Evolutionary conservation across 1,140 invertebrate genomes (phyloP).

Genomic region (Lerema accius): DNA sequence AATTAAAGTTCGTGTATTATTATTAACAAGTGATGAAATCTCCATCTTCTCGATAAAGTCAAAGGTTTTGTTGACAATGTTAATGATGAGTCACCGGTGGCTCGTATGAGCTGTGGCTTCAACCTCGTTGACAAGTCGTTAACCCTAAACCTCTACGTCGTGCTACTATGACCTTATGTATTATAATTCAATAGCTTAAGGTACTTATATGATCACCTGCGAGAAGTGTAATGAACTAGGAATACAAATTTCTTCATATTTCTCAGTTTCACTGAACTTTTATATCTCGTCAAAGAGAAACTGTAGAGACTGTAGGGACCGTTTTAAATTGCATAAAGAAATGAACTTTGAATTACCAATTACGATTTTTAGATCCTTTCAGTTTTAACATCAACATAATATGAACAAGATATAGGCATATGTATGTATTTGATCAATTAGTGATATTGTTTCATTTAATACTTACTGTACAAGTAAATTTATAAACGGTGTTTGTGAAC

Average conservation of each 20-base stretch:
- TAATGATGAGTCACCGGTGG: slow-evolving; percentile 10
- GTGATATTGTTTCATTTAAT: too few relatives aligned
- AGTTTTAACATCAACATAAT: too few relatives aligned
- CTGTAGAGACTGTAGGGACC: too few relatives aligned
- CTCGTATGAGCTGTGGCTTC: slow-evolving; percentile 3
- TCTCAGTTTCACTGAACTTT: background rate
- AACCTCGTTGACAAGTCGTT: slow-evolving; percentile 26
- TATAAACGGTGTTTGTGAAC: too few relatives aligned
- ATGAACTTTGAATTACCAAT: too few relatives aligned
- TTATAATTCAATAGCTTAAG: slow-evolving; percentile 5
- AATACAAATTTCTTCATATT: background rate
- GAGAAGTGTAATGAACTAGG: background rate
- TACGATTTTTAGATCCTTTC: too few relatives aligned
- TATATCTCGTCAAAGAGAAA: too few relatives aligned
- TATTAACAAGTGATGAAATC: slow-evolving; percentile 7
- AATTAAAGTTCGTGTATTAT: slow-evolving; percentile 4
- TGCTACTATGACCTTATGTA: slow-evolving; percentile 3
- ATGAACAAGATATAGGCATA: too few relatives aligned
- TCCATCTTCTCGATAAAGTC: slow-evolving; percentile 18
- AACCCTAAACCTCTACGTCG: slow-evolving; percentile 16
- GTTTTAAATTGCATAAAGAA: too few relatives aligned
- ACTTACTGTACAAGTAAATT: too few relatives aligned
- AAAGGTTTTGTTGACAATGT: slow-evolving; percentile 21
- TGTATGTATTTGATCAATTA: too few relatives aligned
- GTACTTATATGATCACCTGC: background rate